Evolutionary conservation across 2,113 vertebrate species (phyloP), one percentile per base, ranked within the genome.

Genomic region (Xiphias gladius): DNA sequence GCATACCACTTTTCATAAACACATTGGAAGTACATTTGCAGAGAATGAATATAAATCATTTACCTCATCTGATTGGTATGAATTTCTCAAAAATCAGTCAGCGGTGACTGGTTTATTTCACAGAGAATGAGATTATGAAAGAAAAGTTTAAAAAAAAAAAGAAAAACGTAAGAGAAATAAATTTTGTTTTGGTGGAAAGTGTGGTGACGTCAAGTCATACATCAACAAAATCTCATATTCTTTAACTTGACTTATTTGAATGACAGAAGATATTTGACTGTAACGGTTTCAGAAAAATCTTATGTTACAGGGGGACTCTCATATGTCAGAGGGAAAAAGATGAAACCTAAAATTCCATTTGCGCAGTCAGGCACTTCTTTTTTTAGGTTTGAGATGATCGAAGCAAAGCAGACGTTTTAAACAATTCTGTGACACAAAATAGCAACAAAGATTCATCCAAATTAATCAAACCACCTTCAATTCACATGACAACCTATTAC

Each of bases 401-500:
- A 76, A 57, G 48, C 32, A 66, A 73, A 59, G 30, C 35, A 50
- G 62, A 69, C 43, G 24, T 84, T 84, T 87, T 17, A 37, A 84
- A 79, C 35, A 24, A 35, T 77, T 80, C 58, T 50, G 11, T 13
- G 8, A 64, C 55, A 50, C 58, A 64, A 81, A 76, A 80, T 22
- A 76, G 41, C 58, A 73, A 75, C 65, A 74, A 55, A 84, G 28
- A 72, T 78, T 64, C 35, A 50, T 73, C 52, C 37, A 14, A 85
- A 90, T 86, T 83, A 88, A 91, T 89, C 72, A 85, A 68, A 57
- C 50, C 1, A 7, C 39, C 74, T 76, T 32, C 50, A 79, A 84
- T 73, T 89, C 76, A 84, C 62, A 84, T 46, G 73, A 81, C 80
- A 86, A 68, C 75, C 83, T 79, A 75, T 88, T 85, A 87, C 46